These are phyloP conservation scores for Dorcus hopei DNA, from an alignment of 2,888 invertebrate genomes.

Conservation along the genomic window DNA sequence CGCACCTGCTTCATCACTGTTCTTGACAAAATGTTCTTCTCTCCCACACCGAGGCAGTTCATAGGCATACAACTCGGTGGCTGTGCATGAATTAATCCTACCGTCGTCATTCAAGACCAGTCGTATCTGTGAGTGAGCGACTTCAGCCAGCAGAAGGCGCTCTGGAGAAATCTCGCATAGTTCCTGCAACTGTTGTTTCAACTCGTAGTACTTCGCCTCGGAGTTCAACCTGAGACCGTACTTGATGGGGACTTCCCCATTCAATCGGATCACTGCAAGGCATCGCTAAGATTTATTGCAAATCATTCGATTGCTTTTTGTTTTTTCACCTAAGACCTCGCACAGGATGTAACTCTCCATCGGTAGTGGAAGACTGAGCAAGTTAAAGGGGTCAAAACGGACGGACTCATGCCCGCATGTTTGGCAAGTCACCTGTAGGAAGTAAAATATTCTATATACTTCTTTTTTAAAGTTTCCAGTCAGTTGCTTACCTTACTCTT, in stretches of 20 bases:
- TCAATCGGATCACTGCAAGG: slow-evolving; percentile 66
- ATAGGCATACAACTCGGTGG: slow-evolving; percentile 64
- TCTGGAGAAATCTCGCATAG: slow-evolving; percentile 60
- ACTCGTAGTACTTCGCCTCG: slow-evolving; percentile 73
- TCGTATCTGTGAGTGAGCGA: slow-evolving; percentile 67
- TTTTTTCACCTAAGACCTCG: slow-evolving; percentile 61
- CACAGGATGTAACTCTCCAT: slow-evolving; percentile 81
- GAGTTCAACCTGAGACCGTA: slow-evolving; percentile 82
- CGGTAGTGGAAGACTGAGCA: slow-evolving; percentile 82
- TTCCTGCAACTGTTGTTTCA: slow-evolving; percentile 68
- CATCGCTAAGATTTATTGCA: background rate
- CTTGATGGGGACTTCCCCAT: slow-evolving; percentile 79
- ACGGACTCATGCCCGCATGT: slow-evolving; percentile 81
- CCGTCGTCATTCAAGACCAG: slow-evolving; percentile 52
- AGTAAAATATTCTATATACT: background rate
- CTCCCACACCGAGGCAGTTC: slow-evolving; percentile 55
- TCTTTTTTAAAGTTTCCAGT: background rate
- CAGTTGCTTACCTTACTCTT: slow-evolving; percentile 68
- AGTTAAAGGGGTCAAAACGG: slow-evolving; percentile 89
- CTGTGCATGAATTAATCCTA: slow-evolving; percentile 52
- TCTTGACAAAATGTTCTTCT: slow-evolving; percentile 5
- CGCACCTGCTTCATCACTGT: slow-evolving; percentile 21
- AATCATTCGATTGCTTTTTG: too few species aligned
- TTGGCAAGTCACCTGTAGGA: slow-evolving; percentile 63
- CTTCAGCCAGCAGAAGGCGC: slow-evolving; percentile 69